A percentile compares a stretch with the other conserved stretches of the same genome.
Conservation (phyloP, 2,113 vertebrate genomes). For the Steatornis caripensis region DNA sequence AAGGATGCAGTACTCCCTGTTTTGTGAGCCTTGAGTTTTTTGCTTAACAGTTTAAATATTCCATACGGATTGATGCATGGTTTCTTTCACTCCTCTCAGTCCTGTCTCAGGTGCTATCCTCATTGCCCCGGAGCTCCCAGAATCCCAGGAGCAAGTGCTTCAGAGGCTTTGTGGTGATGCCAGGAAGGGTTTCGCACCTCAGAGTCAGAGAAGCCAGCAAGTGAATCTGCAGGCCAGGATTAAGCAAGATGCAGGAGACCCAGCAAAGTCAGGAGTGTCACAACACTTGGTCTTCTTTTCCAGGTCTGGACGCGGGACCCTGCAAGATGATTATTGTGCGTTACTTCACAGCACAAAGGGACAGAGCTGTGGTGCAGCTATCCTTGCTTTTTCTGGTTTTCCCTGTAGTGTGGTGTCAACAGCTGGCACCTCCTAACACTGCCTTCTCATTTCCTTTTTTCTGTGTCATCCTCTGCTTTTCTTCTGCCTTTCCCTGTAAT, state of each 20-base stretch:
- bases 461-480: not conserved
- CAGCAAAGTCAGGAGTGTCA: not conserved
- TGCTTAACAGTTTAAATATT: not conserved
- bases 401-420: not conserved
- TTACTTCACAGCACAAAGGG: not conserved
- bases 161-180: not conserved
- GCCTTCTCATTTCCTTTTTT: not conserved
- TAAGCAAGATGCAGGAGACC: not conserved
- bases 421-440: not conserved
- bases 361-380: not conserved
- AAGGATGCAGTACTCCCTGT: not conserved
- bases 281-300: not conserved
- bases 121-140: not conserved
- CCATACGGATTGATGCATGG: not conserved
- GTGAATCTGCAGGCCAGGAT: not conserved
- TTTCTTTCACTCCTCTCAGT: not conserved
- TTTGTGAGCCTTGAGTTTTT: not conserved
- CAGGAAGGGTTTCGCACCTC: not conserved
- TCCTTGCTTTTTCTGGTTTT: not conserved
- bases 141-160: not conserved
- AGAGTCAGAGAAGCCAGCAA: not conserved
- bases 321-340: not conserved
- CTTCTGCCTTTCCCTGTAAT: not conserved
- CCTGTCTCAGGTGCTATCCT: not conserved
- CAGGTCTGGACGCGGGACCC: not conserved